Base-by-base conservation (phyloP, 2,113 vertebrate species). In the Ivindomyrus marchei region DNA sequence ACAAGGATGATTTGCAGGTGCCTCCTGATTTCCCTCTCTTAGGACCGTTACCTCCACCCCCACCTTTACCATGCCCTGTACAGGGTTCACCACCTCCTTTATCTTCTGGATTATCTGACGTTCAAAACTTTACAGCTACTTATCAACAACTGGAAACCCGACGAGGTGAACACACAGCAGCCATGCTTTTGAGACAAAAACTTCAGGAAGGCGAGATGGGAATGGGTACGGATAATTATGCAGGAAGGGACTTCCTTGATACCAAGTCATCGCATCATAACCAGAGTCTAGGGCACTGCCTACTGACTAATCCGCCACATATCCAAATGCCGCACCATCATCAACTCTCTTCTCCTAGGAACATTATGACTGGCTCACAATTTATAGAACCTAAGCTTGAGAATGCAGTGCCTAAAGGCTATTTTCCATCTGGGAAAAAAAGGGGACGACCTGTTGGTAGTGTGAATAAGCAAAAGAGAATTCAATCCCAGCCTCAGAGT, bases 351-450 rank as follows among this genome's bases (percentile, higher is more conserved):
- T 95, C 95, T 70, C 49, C 92, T 85, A 93, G 95, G 91, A 93
- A 92, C 88, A 92, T 94, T n/a, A 47, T 89, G 88, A 86, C n/a
- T 6, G 56, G 80, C 4, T 42, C 95, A 0, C 92, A 93, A 49
- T 95, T 85, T 85, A 42, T 93, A 91, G 95, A 96, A 77, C 90
- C 93, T 13, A 96, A 96, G 90, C 56, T 88, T 10, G 96, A 96
- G 0, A 95, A 4, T 91, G 0, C 83, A 45, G 97, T 98, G 91
- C 97, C 97, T 5, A 99, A 98, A 94, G 98, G 98, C 4, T 99
- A 99, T 94, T 99, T 99, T 91, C 98, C 98, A 46, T 99, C 98
- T 90, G 98, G 98, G 93, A 99, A 99, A 95, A 99, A 99, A 93
- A 99, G 98, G 93, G 98, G 98, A 58, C 95, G 98, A 89, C 98